phyloP scores from a whole-genome alignment of 92 coral and sea anemone species.

The Ricordea florida region DNA sequence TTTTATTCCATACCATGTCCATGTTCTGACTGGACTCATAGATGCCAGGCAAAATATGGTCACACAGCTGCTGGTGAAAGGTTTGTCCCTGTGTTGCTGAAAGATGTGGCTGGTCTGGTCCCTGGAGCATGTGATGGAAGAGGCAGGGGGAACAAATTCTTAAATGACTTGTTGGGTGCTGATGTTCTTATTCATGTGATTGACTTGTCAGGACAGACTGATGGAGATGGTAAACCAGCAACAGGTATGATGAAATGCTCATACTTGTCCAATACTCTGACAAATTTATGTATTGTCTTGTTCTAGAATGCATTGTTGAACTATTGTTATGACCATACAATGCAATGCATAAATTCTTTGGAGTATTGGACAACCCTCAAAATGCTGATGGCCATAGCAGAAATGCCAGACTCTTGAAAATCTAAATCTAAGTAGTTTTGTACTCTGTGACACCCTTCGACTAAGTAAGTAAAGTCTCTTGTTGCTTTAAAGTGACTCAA shows the following conservation, averaged over 20 bases:
- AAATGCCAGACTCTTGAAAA: too few relatives aligned
- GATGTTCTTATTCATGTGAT: conserved; percentile 86
- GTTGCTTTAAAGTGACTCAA: not conserved
- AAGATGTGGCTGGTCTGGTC: conserved; percentile 86
- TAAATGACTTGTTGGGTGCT: conserved; percentile 85
- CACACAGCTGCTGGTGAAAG: conserved; percentile 69
- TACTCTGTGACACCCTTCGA: not conserved
- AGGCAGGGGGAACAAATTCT: conserved; percentile 79
- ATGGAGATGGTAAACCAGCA: conserved; percentile 79
- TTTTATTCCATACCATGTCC: conserved; percentile 79
- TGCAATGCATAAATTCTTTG: too few relatives aligned
- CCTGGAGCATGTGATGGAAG: conserved; percentile 93
- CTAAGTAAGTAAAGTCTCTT: not conserved
- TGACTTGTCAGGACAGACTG: conserved; percentile 86
- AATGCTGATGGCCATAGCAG: too few relatives aligned
- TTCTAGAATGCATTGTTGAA: too few relatives aligned
- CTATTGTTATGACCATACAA: too few relatives aligned
- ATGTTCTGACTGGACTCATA: conserved; percentile 43
- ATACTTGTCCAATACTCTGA: too few relatives aligned
- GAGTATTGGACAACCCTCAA: too few relatives aligned
- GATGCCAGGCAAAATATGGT: conserved; percentile 73
- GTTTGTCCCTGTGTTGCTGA: conserved; percentile 76
- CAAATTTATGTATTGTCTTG: too few relatives aligned
- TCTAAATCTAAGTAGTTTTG: too few relatives aligned
- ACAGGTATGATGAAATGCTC: conserved; percentile 47